These are phyloP conservation scores for Nasonia vitripennis DNA, from an alignment of 1,140 invertebrate genomes.

Conservation along the genomic window DNA sequence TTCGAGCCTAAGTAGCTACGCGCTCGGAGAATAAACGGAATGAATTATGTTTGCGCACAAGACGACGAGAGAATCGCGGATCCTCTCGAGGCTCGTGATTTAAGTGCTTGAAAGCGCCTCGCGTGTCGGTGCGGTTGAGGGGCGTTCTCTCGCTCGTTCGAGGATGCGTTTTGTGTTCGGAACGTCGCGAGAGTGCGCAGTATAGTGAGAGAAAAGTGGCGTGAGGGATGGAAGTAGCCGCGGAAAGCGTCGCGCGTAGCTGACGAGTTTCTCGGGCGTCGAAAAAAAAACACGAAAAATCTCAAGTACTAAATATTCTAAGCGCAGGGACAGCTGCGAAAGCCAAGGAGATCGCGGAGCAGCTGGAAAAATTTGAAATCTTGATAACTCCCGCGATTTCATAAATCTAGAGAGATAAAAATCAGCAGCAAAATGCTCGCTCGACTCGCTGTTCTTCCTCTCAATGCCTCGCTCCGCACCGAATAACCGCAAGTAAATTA, in stretches of 20 bases:
- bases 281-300: no score
- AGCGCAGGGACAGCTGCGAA: no score
- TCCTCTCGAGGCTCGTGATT: background rate
- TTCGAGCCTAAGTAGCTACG: background rate
- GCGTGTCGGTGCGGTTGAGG: background rate
- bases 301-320: no score
- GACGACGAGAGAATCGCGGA: background rate
- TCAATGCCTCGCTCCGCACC: background rate
- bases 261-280: no score
- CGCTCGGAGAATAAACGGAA: background rate
- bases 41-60: background rate
- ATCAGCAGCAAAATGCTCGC: background rate
- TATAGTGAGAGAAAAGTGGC: no score
- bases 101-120: background rate
- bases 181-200: no score
- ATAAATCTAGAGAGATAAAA: background rate
- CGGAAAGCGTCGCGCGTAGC: background rate
- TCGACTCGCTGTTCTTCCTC: background rate
- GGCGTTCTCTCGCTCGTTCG: background rate
- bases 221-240: no score
- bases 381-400: background rate
- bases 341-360: background rate
- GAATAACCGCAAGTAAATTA: constrained; percentile 29
- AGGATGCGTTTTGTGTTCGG: background rate
- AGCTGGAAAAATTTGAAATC: background rate